Percentiles rank a stretch among this genome's conserved stretches.
These are phyloP conservation scores for Dryococelus australis DNA, from an alignment of 2,888 invertebrate genomes.

Conservation along the genomic window DNA sequence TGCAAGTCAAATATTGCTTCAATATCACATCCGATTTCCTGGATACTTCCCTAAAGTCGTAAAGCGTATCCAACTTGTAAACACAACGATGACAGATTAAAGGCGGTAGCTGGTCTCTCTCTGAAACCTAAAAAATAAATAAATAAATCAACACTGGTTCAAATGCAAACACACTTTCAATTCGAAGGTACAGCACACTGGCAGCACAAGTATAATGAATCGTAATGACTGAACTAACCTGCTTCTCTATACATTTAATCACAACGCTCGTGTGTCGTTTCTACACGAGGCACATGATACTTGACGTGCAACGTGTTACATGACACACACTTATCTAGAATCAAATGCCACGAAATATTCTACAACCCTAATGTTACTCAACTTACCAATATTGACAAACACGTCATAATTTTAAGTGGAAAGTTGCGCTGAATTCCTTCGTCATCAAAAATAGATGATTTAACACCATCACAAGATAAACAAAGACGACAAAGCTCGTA, in stretches of 20 bases:
- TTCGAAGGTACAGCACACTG: too few relatives aligned
- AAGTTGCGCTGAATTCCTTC: constrained; percentile 74
- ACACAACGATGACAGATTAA: constrained; percentile 80
- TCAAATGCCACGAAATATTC: not conserved
- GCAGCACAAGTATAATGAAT: too few relatives aligned
- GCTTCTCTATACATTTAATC: too few relatives aligned
- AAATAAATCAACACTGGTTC: not conserved
- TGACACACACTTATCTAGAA: not conserved
- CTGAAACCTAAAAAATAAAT: constrained; percentile 72
- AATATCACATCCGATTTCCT: constrained; percentile 78
- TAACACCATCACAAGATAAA: constrained; percentile 80
- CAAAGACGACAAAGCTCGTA: constrained; percentile 94
- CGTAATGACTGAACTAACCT: too few relatives aligned
- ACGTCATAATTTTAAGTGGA: constrained; percentile 77
- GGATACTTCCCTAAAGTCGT: constrained; percentile 78
- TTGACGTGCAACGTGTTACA: not conserved
- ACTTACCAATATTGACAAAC: constrained; percentile 81
- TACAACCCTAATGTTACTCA: constrained; percentile 50
- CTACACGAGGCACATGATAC: not conserved
- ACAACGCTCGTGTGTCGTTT: too few relatives aligned
- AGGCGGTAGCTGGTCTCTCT: constrained; percentile 77
- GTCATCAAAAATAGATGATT: constrained; percentile 79
- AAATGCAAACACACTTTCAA: too few relatives aligned
- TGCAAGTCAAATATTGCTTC: constrained; percentile 75
- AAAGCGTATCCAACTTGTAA: constrained; percentile 76